phyloP scores from a whole-genome alignment of 1,140 invertebrate genomes.

The Elymnias hypermnestra region DNA sequence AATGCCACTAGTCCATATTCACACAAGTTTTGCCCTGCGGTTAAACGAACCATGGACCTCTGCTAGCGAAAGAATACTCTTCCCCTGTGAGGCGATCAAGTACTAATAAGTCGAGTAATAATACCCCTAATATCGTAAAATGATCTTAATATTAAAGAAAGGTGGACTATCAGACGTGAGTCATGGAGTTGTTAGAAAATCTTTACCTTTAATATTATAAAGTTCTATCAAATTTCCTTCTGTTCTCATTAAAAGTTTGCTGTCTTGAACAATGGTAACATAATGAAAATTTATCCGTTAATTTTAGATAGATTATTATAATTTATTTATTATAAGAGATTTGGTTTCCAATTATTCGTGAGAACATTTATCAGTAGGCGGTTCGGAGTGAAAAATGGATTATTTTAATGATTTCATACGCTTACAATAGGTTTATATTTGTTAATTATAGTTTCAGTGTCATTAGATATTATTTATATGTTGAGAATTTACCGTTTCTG shows the following conservation, averaged over 20 bases:
- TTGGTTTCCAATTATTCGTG: slow-evolving; percentile 15
- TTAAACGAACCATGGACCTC: too few relatives aligned
- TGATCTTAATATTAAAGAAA: too few relatives aligned
- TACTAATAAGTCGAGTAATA: too few relatives aligned
- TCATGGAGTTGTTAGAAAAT: not conserved
- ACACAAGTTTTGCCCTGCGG: too few relatives aligned
- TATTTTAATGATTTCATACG: not conserved
- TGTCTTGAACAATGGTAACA: slow-evolving; percentile 20
- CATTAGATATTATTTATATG: too few relatives aligned
- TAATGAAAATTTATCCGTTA: slow-evolving; percentile 23
- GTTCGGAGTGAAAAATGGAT: too few relatives aligned
- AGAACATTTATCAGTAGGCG: slow-evolving; percentile 2
- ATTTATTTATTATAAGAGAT: slow-evolving; percentile 24
- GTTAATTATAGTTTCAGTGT: not conserved
- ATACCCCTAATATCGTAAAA: too few relatives aligned
- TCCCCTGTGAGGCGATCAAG: too few relatives aligned
- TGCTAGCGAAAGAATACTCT: too few relatives aligned
- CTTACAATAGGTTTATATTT: not conserved
- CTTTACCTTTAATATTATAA: slow-evolving; percentile 12
- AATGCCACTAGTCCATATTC: too few relatives aligned
- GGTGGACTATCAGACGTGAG: too few relatives aligned
- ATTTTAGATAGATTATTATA: slow-evolving; percentile 23
- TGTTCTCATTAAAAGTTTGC: slow-evolving; percentile 24
- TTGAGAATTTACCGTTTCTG: too few relatives aligned
- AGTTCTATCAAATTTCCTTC: slow-evolving; percentile 15